Percentiles rank a stretch among this genome's conserved stretches.
phyloP scores from a whole-genome alignment of 2,888 invertebrate genomes.

The Melanchra persicariae region DNA sequence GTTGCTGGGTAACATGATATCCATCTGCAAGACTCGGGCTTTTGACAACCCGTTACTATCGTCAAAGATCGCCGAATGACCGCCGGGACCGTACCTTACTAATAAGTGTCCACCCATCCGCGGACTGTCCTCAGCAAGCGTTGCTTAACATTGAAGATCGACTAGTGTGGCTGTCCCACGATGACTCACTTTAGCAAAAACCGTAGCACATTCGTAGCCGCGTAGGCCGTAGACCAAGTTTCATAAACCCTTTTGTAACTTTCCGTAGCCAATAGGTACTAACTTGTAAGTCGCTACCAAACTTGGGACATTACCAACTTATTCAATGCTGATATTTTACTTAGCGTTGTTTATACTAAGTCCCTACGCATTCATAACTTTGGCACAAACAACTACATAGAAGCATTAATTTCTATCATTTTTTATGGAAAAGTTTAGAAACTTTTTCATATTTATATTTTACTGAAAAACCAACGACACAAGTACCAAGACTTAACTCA shows the following conservation, averaged over 20 bases:
- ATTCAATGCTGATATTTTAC: slow-evolving; percentile 31
- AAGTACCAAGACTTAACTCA: not conserved
- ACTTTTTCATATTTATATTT: not conserved
- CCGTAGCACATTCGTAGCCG: slow-evolving; percentile 40
- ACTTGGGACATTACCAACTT: slow-evolving; percentile 31
- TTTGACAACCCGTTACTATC: no score
- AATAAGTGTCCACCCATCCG: not conserved
- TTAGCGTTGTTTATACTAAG: slow-evolving; percentile 24
- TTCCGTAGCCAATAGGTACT: slow-evolving; percentile 9
- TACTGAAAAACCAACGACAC: no score
- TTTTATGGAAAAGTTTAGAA: not conserved
- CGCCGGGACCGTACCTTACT: not conserved
- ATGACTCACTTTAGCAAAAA: slow-evolving; percentile 8
- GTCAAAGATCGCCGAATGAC: not conserved
- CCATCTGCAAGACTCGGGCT: not conserved
- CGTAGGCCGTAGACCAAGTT: slow-evolving; percentile 38
- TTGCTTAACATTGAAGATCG: not conserved
- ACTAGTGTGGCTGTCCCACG: not conserved
- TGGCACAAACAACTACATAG: not conserved
- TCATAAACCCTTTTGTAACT: slow-evolving; percentile 22
- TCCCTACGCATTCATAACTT: slow-evolving; percentile 6
- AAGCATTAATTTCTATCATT: not conserved
- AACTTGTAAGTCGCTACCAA: slow-evolving; percentile 12
- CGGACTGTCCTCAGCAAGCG: not conserved
- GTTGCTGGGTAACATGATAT: not conserved